Base-by-base conservation (phyloP, 2,797 vertebrate species). In the Avahi laniger region DNA sequence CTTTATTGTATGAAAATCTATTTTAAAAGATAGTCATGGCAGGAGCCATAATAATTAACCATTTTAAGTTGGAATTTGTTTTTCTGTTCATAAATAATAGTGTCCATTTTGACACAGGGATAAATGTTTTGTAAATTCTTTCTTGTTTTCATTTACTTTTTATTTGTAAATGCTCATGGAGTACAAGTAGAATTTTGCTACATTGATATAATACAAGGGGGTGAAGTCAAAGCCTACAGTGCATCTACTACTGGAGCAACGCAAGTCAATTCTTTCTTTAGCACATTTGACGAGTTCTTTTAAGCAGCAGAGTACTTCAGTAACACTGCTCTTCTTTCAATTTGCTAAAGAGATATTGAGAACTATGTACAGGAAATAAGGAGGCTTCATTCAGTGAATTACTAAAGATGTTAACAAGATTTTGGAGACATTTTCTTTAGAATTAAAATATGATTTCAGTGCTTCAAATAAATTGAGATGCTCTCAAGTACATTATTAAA, bases 391-490 rank as follows among this genome's bases (percentile, higher is more conserved):
- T 61, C 65, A 93, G 3, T 92, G 83, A 18, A 46, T 85, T 91
- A 81, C 95, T 72, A 13, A 89, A 91, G 91, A 72, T 73, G 18
- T 87, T 84, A 93, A 43, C 33, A 61, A 87, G 26, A 83, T 80
- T 63, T 79, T 70, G 11, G 35, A 7, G 14, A 0, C 7, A 2
- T 72, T 91, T 52, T 63, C 30, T 95, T 91, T 18, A 84, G 24
- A 95, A 93, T 83, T 82, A 86, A 95, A 75, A 11, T 91, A 30
- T 73, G 30, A 89, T 93, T 89, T 89, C 30, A 86, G 46, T 35
- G n/a, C 50, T 91, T 96, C 15, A 70, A 65, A 61, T 84, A 84
- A 86, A 76, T n/a, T 35, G 48, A 89, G 41, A 79, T 69, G 14
- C 28, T 82, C 50, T 84, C 20, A 63, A 92, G 5, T 67, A 4